phyloP scores from a whole-genome alignment of 2,113 vertebrate species.

The Cyprinodon variegatus region DNA sequence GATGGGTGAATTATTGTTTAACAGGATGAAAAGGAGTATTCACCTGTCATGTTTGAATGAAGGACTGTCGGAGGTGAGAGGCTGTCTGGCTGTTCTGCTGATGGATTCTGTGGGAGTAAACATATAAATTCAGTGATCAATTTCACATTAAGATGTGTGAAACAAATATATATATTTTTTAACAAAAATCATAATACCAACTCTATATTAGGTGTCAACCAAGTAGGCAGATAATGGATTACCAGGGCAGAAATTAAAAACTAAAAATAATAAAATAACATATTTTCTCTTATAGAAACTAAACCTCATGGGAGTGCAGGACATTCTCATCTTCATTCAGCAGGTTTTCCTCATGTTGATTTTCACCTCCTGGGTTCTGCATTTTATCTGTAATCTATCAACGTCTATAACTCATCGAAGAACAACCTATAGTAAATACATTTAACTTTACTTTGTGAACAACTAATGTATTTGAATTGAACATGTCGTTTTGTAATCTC shows the following conservation, averaged over 20 bases:
- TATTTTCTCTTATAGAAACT: neutral
- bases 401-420: neutral
- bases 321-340: slow-evolving; percentile 10
- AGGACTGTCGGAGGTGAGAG: neutral
- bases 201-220: too few species aligned
- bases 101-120: slow-evolving; percentile 19
- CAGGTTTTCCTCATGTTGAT: neutral
- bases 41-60: slow-evolving; percentile 4
- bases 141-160: neutral
- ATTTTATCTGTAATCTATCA: slow-evolving; percentile 31
- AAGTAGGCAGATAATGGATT: neutral
- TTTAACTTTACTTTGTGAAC: too few species aligned
- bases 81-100: slow-evolving; percentile 9
- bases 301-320: slow-evolving; percentile 23
- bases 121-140: neutral
- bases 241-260: neutral
- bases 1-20: neutral
- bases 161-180: too few species aligned
- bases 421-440: too few species aligned
- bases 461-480: too few species aligned
- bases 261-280: neutral
- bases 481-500: too few species aligned
- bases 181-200: too few species aligned
- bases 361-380: slow-evolving; percentile 31
- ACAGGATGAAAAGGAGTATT: neutral